Evolutionary conservation across 2,888 invertebrate species (phyloP).

Genomic region (Melipona bicolor): DNA sequence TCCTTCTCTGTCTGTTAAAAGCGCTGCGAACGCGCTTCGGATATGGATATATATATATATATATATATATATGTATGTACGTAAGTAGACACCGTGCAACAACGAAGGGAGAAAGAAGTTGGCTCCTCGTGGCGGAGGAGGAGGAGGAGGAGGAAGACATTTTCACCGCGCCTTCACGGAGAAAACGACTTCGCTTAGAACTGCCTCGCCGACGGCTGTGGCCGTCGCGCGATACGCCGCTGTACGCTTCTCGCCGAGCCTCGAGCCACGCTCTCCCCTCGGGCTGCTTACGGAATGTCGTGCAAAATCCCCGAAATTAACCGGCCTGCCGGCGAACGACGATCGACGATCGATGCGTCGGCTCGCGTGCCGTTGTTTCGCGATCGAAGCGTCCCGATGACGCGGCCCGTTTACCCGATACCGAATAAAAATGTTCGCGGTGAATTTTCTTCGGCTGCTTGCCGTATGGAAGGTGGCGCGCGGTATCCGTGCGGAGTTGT

Average conservation of each 20-base stretch:
- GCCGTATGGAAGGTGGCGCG: conserved; percentile 73
- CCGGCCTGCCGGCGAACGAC: conserved; percentile 20
- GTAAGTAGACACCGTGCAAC: conserved; percentile 17
- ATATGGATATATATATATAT: neutral
- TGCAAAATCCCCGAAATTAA: conserved; percentile 66
- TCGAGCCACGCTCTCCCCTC: conserved; percentile 66
- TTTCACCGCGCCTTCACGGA: conserved; percentile 57
- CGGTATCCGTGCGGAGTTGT: conserved; percentile 68
- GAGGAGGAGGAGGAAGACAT: conserved; percentile 45
- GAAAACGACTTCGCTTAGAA: conserved; percentile 62
- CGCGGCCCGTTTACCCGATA: conserved; percentile 65
- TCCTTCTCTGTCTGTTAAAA: conserved; percentile 19
- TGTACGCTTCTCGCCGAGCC: conserved; percentile 52
- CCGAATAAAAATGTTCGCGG: conserved; percentile 78
- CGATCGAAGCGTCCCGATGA: conserved; percentile 65
- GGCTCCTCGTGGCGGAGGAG: neutral
- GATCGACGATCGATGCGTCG: conserved; percentile 53
- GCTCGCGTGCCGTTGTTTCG: conserved; percentile 53
- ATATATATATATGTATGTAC: neutral
- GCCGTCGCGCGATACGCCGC: conserved; percentile 50
- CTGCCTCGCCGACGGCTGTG: conserved; percentile 51
- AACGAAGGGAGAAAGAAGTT: conserved; percentile 45
- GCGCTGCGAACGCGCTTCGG: conserved; percentile 1
- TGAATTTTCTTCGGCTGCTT: conserved; percentile 81
- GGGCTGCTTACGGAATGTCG: conserved; percentile 66